Evolutionary conservation across 2,888 invertebrate species (phyloP).

Genomic region (Athetis lepigone): DNA sequence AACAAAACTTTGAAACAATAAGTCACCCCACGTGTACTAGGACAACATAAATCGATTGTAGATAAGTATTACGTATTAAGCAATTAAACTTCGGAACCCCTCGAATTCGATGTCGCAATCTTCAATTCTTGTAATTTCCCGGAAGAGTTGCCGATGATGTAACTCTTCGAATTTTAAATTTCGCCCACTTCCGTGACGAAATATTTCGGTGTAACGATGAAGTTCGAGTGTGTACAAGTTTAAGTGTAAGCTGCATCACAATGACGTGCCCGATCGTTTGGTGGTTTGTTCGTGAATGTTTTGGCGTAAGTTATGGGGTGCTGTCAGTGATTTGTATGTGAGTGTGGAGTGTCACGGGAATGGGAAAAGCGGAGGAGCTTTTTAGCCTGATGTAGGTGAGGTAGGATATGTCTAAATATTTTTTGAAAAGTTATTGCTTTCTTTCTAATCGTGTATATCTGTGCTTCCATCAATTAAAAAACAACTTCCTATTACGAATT

Average conservation of each 20-base stretch:
- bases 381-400: background rate
- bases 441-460: background rate
- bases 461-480: background rate
- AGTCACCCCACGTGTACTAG: conserved; percentile 28
- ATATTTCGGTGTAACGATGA: conserved; percentile 72
- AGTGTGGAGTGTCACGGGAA: conserved; percentile 5
- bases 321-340: conserved; percentile 31
- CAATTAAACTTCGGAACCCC: conserved; percentile 56
- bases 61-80: conserved; percentile 36
- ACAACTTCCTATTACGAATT: background rate
- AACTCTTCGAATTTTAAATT: conserved; percentile 76
- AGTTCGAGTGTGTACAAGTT: conserved; percentile 77
- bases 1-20: conserved; percentile 37
- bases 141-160: conserved; percentile 63
- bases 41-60: conserved; percentile 35
- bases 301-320: conserved; percentile 1
- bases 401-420: background rate
- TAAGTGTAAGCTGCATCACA: conserved; percentile 77
- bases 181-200: conserved; percentile 72
- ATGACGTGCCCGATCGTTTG: conserved; percentile 37
- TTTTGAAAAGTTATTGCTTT: background rate
- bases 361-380: background rate
- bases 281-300: conserved; percentile 42
- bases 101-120: conserved; percentile 44
- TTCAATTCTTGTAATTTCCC: conserved; percentile 37